A percentile compares a stretch with the other conserved stretches of the same genome.
Conservation (phyloP, 2,113 vertebrate genomes). For the Bufo gargarizans region DNA sequence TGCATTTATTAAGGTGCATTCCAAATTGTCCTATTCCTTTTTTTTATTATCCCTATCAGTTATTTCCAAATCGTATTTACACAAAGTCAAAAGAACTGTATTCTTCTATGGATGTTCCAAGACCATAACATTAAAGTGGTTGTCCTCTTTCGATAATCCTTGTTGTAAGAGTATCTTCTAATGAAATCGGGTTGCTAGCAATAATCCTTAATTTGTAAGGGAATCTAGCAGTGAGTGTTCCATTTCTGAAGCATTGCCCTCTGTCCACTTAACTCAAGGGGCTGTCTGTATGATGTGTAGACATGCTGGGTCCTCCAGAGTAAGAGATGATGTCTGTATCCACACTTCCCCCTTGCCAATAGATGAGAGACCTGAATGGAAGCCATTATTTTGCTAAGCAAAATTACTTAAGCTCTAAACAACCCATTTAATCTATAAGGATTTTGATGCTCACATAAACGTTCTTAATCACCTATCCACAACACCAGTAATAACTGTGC, state of each 20-base stretch:
- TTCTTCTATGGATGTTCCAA: background rate
- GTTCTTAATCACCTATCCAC: background rate
- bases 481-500: background rate
- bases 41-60: background rate
- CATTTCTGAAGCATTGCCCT: background rate
- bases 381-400: background rate
- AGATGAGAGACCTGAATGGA: background rate
- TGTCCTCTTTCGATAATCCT: background rate
- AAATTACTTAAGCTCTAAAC: background rate
- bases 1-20: background rate
- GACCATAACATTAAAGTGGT: background rate
- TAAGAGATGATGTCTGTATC: background rate
- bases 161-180: background rate
- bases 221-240: background rate
- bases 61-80: background rate
- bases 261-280: background rate
- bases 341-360: background rate
- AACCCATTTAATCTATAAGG: background rate
- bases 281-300: background rate
- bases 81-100: no score
- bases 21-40: background rate
- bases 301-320: background rate
- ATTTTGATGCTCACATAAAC: background rate
- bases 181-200: background rate
- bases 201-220: background rate